These are phyloP conservation scores for Achlya flavicornis DNA, from an alignment of 2,888 invertebrate species.

Conservation along the genomic window DNA sequence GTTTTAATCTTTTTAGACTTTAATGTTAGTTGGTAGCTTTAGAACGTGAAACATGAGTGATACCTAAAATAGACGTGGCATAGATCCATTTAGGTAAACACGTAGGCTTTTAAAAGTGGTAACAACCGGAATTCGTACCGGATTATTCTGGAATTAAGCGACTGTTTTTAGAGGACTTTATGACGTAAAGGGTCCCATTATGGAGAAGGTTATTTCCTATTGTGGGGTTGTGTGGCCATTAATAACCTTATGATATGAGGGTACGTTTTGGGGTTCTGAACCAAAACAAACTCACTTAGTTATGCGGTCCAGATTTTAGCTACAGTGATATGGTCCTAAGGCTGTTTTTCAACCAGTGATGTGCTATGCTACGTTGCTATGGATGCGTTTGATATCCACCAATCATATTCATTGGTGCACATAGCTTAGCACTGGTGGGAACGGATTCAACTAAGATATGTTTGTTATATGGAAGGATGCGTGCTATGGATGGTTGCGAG, in stretches of 20 bases:
- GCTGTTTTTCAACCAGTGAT: too few relatives aligned
- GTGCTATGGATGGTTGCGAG: too few relatives aligned
- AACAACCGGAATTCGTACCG: constrained; percentile 29
- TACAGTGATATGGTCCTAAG: too few relatives aligned
- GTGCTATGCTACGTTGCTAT: too few relatives aligned
- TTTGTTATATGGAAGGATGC: too few relatives aligned
- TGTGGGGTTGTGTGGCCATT: background rate
- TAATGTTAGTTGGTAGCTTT: constrained; percentile 24
- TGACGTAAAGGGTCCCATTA: constrained; percentile 13
- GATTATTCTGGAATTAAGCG: constrained; percentile 36
- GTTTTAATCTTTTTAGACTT: background rate
- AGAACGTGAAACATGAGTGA: constrained; percentile 33
- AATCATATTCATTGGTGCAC: too few relatives aligned
- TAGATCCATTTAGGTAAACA: constrained; percentile 49
- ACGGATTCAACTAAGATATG: too few relatives aligned
- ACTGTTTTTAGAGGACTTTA: constrained; percentile 25
- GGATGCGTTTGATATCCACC: too few relatives aligned
- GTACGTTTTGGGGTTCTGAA: background rate
- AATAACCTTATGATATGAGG: background rate
- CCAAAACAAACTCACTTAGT: too few relatives aligned
- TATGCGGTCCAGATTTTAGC: too few relatives aligned
- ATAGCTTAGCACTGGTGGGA: too few relatives aligned
- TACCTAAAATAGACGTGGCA: constrained; percentile 33
- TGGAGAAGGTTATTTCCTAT: constrained; percentile 5
- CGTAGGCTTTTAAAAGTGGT: constrained; percentile 47